Conservation (phyloP, 2,113 vertebrate species). For the Anseranas semipalmata region DNA sequence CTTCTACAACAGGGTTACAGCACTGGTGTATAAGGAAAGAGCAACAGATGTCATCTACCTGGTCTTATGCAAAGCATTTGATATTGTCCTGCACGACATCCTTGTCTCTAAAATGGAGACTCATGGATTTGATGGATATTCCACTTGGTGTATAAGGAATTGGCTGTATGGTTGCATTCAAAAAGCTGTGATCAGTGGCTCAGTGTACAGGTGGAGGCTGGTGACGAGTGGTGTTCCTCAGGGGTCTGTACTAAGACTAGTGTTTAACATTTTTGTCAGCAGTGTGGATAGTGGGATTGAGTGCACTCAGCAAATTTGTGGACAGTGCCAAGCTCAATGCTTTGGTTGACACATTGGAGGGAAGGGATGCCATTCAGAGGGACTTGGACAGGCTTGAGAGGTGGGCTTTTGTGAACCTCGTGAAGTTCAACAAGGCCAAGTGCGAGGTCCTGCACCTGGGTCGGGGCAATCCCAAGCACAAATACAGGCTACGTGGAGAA, state of each 20-base stretch:
- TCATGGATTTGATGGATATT: background rate
- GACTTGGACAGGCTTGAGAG: too few species aligned
- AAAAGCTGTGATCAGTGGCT: background rate
- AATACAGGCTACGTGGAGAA: too few species aligned
- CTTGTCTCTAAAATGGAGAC: background rate
- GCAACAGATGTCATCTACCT: too few species aligned
- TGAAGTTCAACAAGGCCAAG: too few species aligned
- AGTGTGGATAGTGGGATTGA: background rate
- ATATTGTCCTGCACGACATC: background rate
- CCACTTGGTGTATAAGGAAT: too few species aligned
- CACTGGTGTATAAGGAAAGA: too few species aligned
- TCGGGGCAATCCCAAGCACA: too few species aligned
- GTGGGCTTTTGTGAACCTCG: too few species aligned
- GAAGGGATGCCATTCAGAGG: background rate
- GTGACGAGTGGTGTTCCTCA: background rate
- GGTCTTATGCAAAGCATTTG: background rate
- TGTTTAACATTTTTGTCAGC: background rate
- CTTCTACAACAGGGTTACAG: too few species aligned
- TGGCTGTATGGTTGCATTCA: background rate
- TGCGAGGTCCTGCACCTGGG: too few species aligned
- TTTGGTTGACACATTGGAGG: background rate
- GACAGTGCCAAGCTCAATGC: background rate
- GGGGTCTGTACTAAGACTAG: background rate
- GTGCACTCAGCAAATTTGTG: background rate
- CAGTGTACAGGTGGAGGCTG: background rate